Evolutionary conservation across 1,140 invertebrate genomes (phyloP), one percentile per base, ranked within the genome.

Genomic region (Dinoponera quadriceps): DNA sequence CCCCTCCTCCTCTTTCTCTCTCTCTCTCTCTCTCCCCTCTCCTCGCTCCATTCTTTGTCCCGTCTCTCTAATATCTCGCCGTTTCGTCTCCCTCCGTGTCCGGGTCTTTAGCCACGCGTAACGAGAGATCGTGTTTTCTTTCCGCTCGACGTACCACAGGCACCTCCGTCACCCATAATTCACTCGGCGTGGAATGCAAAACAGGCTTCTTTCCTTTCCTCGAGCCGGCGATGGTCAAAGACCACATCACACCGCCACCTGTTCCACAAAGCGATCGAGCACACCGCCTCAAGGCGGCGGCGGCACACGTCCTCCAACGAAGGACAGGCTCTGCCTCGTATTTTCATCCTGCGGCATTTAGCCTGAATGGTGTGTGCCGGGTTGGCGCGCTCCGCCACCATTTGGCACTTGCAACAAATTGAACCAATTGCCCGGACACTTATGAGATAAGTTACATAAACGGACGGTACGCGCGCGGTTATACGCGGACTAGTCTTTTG

Each of bases 41-140:
- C 81, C 13, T 86, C 25, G 49, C 57, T 60, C 62, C 72, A 75
- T 88, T 74, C 85, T 88, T 78, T 74, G 55, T 85, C 87, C 63
- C 22, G 18, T 44, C 22, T 55, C 62, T 27, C 38, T 44, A 44
- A 44, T 44, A 44, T 44, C 38, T 44, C 11, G 38, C 54, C 16
- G n/a, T 20, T 44, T 13, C 60, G 44, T 38, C 44, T 27, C 38
- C 33, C 65, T 3, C 18, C 33, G 16, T 57, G 20, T 18, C 72
- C 20, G 51, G n/a, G 18, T 75, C 81, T 75, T 83, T 84, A 87
- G 83, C 85, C 82, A 84, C 88, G 88, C 89, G 88, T 90, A 88
- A 90, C 88, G 85, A 90, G 78, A 89, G 74, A 88, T 89, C 85
- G 73, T 84, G 82, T 82, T 90, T 86, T 86, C 88, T 89, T 89